Evolutionary conservation across 64 coral and sea anemone species (phyloP), one percentile per base, ranked within the genome.

Genomic region (Cladopsammia gracilis): DNA sequence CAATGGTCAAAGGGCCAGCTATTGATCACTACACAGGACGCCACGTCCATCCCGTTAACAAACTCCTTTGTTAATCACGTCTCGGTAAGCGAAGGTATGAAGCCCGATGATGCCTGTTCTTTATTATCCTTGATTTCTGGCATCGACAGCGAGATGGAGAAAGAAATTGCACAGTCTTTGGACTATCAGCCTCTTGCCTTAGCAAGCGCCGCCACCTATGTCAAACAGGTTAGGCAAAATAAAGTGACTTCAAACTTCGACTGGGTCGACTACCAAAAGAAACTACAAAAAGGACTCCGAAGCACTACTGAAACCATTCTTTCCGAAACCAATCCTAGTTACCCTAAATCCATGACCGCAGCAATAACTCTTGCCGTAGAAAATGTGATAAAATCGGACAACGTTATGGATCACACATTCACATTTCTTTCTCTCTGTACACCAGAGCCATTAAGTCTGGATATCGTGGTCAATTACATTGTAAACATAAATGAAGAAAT

Each of bases 281-380:
- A 79, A 25, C 11, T 79, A n/a, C 15, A 50, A 22, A 56, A 79
- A 79, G 76, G 76, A 0, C 20, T 48, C 8, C 50, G 14, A 56
- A 0, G 48, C 16, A 46, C 13, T 12, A 58, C 76, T 19, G 76
- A 79, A 54, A 9, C 45, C 2, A 1, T 46, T n/a, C 44, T 79
- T 18, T 4, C 15, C 8, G 49, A 16, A n/a, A 19, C n/a, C 76
- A 79, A 79, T 57, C 48, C 3, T 12, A 79, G 47, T 16, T 79
- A 79, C 46, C 76, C 76, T 16, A 18, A 14, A 11, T n/a, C 76
- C 18, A 79, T 79, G 76, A 79, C 76, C 9, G 44, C 76, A 54
- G 76, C 76, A 24, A 18, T 20, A 54, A 19, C 16, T 5, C 24
- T 79, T 19, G 76, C 76, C 14, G 48, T 79, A 3, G 48, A 79